Percentiles rank a stretch among this genome's conserved stretches.
Conservation (phyloP, 1,140 invertebrate species). For the Venustaconcha ellipsiformis region DNA sequence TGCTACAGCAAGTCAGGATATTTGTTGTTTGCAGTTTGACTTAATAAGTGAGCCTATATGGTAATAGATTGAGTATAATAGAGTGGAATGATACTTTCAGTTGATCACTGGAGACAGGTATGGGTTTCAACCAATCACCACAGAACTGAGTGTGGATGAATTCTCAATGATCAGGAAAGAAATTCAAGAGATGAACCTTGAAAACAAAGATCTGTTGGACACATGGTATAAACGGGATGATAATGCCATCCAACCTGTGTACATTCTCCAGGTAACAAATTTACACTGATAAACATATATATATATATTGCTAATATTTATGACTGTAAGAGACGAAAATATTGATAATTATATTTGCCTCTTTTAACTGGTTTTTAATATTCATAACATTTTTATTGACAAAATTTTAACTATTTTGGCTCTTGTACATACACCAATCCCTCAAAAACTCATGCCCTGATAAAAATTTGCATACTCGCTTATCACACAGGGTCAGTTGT, state of each 20-base stretch:
- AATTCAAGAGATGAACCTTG: slow-evolving; percentile 47
- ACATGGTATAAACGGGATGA: slow-evolving; percentile 96
- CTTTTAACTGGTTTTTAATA: no score
- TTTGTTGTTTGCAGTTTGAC: no score
- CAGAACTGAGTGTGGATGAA: slow-evolving; percentile 42
- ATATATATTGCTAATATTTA: background rate
- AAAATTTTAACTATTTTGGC: no score
- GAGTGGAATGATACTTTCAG: slow-evolving; percentile 21
- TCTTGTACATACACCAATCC: no score
- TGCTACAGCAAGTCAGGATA: no score
- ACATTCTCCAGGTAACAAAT: slow-evolving; percentile 80
- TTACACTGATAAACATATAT: background rate
- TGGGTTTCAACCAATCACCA: slow-evolving; percentile 59
- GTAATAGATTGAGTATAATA: no score
- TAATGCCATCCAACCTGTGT: slow-evolving; percentile 89
- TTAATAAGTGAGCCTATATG: no score
- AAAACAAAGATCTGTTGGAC: slow-evolving; percentile 85
- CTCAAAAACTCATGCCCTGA: no score
- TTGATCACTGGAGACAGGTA: slow-evolving; percentile 59
- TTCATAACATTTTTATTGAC: no score
- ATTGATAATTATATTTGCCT: background rate
- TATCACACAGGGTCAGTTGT: no score
- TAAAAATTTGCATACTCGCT: no score
- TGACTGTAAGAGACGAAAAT: background rate
- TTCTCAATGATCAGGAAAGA: slow-evolving; percentile 47